phyloP scores from a whole-genome alignment of 2,113 vertebrate species.

The Brachypteracias leptosomus region DNA sequence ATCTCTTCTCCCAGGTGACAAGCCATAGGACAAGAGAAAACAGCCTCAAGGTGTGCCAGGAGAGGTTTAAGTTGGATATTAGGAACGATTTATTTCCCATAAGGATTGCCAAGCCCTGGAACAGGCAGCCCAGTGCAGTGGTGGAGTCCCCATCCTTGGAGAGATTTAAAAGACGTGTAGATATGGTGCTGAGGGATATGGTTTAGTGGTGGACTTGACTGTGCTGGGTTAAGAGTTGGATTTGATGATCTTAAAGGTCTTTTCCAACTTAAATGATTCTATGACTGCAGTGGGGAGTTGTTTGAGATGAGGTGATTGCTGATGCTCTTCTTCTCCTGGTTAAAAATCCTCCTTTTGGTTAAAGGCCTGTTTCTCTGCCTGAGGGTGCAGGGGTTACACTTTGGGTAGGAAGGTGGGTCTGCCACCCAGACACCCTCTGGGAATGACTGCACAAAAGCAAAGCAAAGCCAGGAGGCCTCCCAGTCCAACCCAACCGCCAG shows the following conservation, averaged over 20 bases:
- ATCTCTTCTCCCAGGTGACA: background rate
- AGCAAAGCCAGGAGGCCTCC: background rate
- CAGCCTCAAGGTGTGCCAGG: background rate
- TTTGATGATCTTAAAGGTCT: background rate
- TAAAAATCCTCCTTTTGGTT: background rate
- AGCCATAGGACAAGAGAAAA: background rate
- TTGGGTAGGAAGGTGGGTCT: background rate
- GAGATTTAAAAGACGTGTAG: background rate
- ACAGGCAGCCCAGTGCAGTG: background rate
- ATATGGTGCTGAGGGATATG: background rate
- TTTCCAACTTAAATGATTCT: background rate
- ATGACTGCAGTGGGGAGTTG: fast-evolving
- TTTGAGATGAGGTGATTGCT: background rate
- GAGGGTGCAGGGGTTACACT: fast-evolving
- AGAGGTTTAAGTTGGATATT: background rate
- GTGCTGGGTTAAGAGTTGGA: background rate
- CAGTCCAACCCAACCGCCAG: background rate
- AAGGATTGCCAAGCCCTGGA: background rate
- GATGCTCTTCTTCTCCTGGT: background rate
- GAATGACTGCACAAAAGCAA: background rate
- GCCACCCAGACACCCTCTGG: background rate
- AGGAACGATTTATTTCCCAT: background rate
- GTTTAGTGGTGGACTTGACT: background rate
- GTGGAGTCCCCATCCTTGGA: background rate
- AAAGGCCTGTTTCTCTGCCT: background rate